Conservation (phyloP, 1,140 invertebrate species). For the Papilio machaon region DNA sequence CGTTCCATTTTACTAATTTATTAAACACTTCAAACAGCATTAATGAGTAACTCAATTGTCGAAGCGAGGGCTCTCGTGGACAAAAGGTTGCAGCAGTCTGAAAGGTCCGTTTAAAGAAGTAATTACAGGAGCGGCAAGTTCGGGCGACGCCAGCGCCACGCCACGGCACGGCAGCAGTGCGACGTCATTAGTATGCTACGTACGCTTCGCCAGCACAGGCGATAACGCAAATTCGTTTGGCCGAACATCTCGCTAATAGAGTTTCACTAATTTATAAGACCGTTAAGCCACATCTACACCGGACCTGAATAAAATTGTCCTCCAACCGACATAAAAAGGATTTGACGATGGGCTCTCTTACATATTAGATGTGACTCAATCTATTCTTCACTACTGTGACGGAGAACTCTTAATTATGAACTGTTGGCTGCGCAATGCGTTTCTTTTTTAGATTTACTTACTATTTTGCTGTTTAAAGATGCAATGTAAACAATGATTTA, state of each 20-base stretch:
- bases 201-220: conserved; percentile 69
- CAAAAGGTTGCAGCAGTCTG: conserved; percentile 53
- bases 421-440: conserved; percentile 56
- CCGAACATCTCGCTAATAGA: conserved; percentile 81
- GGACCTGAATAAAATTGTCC: conserved; percentile 75
- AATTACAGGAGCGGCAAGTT: conserved; percentile 75
- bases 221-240: conserved; percentile 81
- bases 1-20: conserved; percentile 34
- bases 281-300: conserved; percentile 71
- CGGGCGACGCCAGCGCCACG: conserved; percentile 54
- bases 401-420: conserved; percentile 76
- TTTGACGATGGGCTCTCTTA: conserved; percentile 75
- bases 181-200: conserved; percentile 74
- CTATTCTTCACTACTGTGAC: conserved; percentile 60
- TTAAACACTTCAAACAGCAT: conserved; percentile 44
- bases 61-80: conserved; percentile 57
- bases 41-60: conserved; percentile 62
- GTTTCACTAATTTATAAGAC: conserved; percentile 81
- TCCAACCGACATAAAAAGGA: conserved; percentile 74
- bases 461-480: background rate
- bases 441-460: background rate
- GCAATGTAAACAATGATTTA: background rate
- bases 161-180: conserved; percentile 48
- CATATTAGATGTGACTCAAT: conserved; percentile 78
- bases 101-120: conserved; percentile 77